Percentiles rank a stretch among this genome's conserved stretches.
Evolutionary conservation across 2,113 vertebrate genomes (phyloP).

Genomic region (Paradoxurus hermaphroditus): DNA sequence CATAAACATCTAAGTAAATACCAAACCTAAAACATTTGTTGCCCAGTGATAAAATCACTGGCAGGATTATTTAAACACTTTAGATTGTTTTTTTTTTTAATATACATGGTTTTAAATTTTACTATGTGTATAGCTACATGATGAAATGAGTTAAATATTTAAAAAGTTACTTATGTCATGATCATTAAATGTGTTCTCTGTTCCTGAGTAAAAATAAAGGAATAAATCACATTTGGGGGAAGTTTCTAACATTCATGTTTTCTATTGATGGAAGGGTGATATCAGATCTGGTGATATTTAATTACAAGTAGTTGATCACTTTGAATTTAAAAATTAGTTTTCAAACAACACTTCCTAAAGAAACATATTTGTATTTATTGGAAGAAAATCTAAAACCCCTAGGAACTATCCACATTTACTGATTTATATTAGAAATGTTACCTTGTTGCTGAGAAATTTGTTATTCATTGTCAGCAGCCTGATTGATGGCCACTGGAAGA

Average conservation of each 20-base stretch:
- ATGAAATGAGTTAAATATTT: conserved; percentile 60
- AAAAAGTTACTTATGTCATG: conserved; percentile 50
- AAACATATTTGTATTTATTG: conserved; percentile 29
- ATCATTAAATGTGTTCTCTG: conserved; percentile 57
- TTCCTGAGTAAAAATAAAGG: conserved; percentile 42
- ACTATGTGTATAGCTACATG: conserved; percentile 33
- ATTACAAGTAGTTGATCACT: conserved; percentile 44
- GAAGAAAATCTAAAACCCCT: conserved; percentile 49
- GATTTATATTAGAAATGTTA: conserved; percentile 55
- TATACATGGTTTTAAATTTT: conserved; percentile 51
- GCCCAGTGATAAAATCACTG: conserved; percentile 33
- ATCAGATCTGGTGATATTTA: conserved; percentile 8
- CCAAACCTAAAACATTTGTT: conserved; percentile 50
- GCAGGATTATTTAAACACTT: conserved; percentile 48
- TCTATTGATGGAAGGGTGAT: not conserved
- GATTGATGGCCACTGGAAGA: conserved; percentile 35
- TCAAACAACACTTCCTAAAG: conserved; percentile 42
- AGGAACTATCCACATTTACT: conserved; percentile 51
- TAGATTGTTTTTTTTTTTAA: conserved; percentile 36
- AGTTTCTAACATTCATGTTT: conserved; percentile 58
- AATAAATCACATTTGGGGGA: conserved; percentile 37
- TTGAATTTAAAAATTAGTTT: conserved; percentile 60
- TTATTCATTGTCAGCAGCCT: conserved; percentile 61
- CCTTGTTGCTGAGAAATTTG: conserved; percentile 57
- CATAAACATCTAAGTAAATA: conserved; percentile 56